A percentile compares a stretch with the other conserved stretches of the same genome.
These are phyloP conservation scores for Bubalus kerabau DNA, from an alignment of 2,113 vertebrate genomes.

Conservation along the genomic window DNA sequence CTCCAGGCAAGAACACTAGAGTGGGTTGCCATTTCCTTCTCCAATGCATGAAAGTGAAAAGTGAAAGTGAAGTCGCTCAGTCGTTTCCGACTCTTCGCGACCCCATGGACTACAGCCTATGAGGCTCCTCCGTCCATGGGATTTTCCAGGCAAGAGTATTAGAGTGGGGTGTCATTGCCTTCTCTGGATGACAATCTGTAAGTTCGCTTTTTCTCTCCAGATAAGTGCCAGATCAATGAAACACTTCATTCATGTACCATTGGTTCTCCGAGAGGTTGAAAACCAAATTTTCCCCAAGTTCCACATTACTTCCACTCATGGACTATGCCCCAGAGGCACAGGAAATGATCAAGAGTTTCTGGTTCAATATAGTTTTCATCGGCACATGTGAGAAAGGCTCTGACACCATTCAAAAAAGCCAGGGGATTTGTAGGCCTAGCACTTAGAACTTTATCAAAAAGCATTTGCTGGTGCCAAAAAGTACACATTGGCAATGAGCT, in stretches of 20 bases:
- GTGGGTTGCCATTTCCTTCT: too few species aligned
- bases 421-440: not conserved
- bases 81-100: too few species aligned
- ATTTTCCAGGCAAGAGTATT: too few species aligned
- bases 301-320: not conserved
- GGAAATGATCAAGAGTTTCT: not conserved
- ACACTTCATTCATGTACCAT: not conserved
- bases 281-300: not conserved
- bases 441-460: constrained; percentile 14
- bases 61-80: too few species aligned
- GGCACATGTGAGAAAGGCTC: not conserved
- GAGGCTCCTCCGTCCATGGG: too few species aligned
- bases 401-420: not conserved
- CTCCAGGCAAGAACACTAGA: too few species aligned
- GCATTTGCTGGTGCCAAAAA: not conserved
- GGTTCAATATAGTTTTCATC: not conserved
- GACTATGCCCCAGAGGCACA: not conserved
- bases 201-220: not conserved
- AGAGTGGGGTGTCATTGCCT: too few species aligned
- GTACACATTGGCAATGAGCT: not conserved
- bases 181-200: not conserved
- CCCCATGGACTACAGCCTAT: too few species aligned
- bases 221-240: not conserved
- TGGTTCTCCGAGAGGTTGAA: not conserved
- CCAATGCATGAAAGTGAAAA: too few species aligned